Percentiles rank a stretch among this genome's conserved stretches.
Evolutionary conservation across 2,113 vertebrate species (phyloP).

Genomic region (Electrona antarctica): DNA sequence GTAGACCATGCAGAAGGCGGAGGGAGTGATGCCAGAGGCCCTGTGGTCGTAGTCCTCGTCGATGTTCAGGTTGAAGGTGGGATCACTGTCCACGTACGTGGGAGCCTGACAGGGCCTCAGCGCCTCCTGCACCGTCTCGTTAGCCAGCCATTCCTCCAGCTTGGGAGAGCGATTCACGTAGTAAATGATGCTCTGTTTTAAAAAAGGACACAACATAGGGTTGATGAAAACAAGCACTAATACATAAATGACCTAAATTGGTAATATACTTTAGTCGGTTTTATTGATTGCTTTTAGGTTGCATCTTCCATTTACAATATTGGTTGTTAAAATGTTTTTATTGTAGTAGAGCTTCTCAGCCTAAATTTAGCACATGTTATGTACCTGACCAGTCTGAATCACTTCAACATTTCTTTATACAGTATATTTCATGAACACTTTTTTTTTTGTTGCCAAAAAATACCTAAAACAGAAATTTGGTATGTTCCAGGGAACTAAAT

Average conservation of each 20-base stretch:
- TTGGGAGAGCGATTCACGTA: conserved; percentile 87
- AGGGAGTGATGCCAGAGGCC: conserved; percentile 84
- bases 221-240: not conserved
- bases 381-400: too few relatives aligned
- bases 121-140: conserved; percentile 82
- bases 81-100: conserved; percentile 88
- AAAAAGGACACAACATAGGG: not conserved
- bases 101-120: conserved; percentile 81
- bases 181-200: conserved; percentile 89
- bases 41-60: conserved; percentile 92
- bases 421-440: too few relatives aligned
- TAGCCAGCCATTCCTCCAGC: conserved; percentile 88
- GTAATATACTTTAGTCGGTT: too few relatives aligned
- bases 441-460: too few relatives aligned
- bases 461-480: too few relatives aligned
- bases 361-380: too few relatives aligned
- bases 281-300: too few relatives aligned
- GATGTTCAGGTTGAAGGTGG: conserved; percentile 91
- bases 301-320: too few relatives aligned
- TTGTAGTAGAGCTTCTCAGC: too few relatives aligned
- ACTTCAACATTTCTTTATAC: too few relatives aligned
- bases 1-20: conserved; percentile 87
- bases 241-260: not conserved
- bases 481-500: too few relatives aligned
- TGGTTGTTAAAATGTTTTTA: too few relatives aligned